Evolutionary conservation across 2,113 vertebrate genomes (phyloP).

Genomic region (Baryphthengus martii): DNA sequence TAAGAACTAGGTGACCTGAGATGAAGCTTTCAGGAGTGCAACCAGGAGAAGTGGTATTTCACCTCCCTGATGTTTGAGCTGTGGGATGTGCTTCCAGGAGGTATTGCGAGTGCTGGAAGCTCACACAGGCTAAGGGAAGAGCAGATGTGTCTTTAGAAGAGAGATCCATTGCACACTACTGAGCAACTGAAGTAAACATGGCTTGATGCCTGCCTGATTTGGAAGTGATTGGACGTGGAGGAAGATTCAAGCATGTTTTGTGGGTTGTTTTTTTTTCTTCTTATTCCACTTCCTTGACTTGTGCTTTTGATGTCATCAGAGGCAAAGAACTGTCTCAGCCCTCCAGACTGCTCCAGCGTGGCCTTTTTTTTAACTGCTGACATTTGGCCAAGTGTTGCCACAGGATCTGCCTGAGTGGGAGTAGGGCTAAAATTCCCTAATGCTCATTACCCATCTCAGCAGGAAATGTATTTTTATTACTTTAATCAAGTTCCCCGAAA

Average conservation of each 20-base stretch:
- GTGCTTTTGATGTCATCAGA: not conserved
- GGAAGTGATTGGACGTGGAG: not conserved
- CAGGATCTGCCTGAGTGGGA: too few species aligned
- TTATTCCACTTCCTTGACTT: not conserved
- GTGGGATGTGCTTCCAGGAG: rapidly evolving
- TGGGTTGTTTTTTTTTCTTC: not conserved
- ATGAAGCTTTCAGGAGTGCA: not conserved
- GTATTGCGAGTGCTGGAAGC: not conserved
- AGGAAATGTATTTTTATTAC: not conserved
- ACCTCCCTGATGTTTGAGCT: not conserved
- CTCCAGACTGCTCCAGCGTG: not conserved
- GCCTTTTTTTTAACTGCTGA: too few species aligned
- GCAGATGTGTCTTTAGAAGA: not conserved
- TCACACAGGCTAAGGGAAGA: not conserved
- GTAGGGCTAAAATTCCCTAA: not conserved
- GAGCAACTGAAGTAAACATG: not conserved
- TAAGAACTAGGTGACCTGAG: not conserved
- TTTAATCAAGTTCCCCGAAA: not conserved
- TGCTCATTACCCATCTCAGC: not conserved
- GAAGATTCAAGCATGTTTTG: not conserved
- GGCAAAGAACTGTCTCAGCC: not conserved
- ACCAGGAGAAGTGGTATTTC: not conserved
- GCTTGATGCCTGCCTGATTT: not conserved
- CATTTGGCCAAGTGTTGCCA: not conserved
- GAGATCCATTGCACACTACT: not conserved